A percentile compares a stretch with the other conserved stretches of the same genome.
Evolutionary conservation across 1,140 invertebrate species (phyloP).

Genomic region (Ganaspis sp.): DNA sequence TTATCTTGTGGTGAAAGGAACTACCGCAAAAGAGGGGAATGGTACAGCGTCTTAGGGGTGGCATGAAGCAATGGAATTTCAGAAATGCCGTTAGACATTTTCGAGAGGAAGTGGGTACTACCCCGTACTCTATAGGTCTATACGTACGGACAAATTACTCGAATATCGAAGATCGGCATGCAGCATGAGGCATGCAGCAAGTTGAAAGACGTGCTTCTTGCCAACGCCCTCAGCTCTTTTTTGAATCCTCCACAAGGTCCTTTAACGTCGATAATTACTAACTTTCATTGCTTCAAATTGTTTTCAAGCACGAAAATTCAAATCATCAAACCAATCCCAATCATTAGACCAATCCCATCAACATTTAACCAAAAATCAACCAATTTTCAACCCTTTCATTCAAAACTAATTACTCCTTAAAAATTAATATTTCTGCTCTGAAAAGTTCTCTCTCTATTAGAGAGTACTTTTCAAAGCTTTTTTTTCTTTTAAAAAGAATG

Average conservation of each 20-base stretch:
- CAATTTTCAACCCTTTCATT: too few relatives aligned
- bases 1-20: constrained; percentile 15
- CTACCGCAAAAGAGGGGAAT: constrained; percentile 35
- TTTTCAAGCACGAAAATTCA: background rate
- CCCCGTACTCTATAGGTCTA: constrained; percentile 22
- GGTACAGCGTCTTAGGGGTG: constrained; percentile 34
- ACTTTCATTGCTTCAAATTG: constrained; percentile 14
- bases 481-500: too few relatives aligned
- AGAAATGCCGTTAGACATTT: constrained; percentile 61
- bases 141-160: constrained; percentile 28
- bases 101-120: constrained; percentile 27
- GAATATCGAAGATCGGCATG: constrained; percentile 31
- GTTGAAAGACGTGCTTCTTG: constrained; percentile 16
- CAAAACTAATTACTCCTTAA: too few relatives aligned
- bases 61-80: constrained; percentile 56
- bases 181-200: constrained; percentile 23
- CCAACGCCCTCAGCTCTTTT: background rate
- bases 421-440: too few relatives aligned
- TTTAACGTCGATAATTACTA: background rate
- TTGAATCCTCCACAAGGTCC: background rate
- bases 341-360: background rate
- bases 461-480: too few relatives aligned
- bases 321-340: background rate
- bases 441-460: too few relatives aligned
- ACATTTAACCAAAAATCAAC: too few relatives aligned